Percentiles rank a stretch among this genome's conserved stretches.
phyloP scores from a whole-genome alignment of 2,888 invertebrate genomes.

The Theretra japonica region DNA sequence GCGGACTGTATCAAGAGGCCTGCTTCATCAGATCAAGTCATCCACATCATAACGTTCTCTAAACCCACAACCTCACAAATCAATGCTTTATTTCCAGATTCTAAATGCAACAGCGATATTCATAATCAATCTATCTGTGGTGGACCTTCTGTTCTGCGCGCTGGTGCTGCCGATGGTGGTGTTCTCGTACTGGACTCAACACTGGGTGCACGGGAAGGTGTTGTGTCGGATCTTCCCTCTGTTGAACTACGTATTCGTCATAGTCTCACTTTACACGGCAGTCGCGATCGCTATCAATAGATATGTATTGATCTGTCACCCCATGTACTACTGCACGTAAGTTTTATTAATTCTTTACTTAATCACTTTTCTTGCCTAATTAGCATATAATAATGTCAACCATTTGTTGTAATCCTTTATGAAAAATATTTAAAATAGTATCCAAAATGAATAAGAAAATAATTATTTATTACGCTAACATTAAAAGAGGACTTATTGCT shows the following conservation, averaged over 20 bases:
- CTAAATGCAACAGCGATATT: slow-evolving; percentile 40
- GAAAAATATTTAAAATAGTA: too few relatives aligned
- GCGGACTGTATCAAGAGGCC: too few relatives aligned
- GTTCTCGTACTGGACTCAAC: slow-evolving; percentile 28
- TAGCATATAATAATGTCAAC: too few relatives aligned
- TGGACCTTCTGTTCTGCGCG: slow-evolving; percentile 35
- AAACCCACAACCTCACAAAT: neutral
- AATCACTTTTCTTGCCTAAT: neutral
- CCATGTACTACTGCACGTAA: slow-evolving; percentile 35
- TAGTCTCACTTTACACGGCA: slow-evolving; percentile 30
- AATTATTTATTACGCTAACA: too few relatives aligned
- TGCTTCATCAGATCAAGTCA: too few relatives aligned
- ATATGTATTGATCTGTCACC: slow-evolving; percentile 39
- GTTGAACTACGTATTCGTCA: slow-evolving; percentile 29
- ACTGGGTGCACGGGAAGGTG: slow-evolving; percentile 34
- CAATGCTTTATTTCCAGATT: slow-evolving; percentile 27
- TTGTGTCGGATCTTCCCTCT: slow-evolving; percentile 35
- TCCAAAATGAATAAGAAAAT: too few relatives aligned
- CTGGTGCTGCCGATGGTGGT: slow-evolving; percentile 33
- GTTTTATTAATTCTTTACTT: slow-evolving; percentile 2
- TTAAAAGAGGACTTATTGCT: too few relatives aligned
- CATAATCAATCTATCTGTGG: slow-evolving; percentile 37
- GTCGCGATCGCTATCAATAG: slow-evolving; percentile 38
- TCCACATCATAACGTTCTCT: too few relatives aligned
- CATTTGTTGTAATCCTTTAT: too few relatives aligned